Percentiles rank a stretch among this genome's conserved stretches.
Evolutionary conservation across 2,797 vertebrate genomes (phyloP).

Genomic region (Artibeus jamaicensis): DNA sequence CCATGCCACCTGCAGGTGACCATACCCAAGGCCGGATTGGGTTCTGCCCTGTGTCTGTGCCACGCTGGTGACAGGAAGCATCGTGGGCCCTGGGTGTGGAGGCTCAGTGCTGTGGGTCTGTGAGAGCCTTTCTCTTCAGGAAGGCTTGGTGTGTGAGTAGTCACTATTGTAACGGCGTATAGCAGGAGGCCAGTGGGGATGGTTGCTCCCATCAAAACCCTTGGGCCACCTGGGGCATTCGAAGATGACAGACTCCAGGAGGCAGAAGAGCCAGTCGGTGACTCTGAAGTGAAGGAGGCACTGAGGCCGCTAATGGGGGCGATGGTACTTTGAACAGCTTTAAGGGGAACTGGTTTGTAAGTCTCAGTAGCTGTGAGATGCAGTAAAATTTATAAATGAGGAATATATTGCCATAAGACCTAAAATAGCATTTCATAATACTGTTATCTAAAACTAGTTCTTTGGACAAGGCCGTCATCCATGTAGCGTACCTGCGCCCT

Average conservation of each 20-base stretch:
- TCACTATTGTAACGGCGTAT: not conserved
- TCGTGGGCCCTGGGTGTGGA: not conserved
- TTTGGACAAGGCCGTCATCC: not conserved
- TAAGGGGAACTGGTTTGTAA: not conserved
- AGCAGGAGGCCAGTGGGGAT: not conserved
- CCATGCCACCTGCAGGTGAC: not conserved
- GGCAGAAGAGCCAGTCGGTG: not conserved
- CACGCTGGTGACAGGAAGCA: not conserved
- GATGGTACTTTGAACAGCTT: not conserved
- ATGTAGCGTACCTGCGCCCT: rapidly evolving
- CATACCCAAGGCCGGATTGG: not conserved
- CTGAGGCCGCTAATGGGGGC: not conserved
- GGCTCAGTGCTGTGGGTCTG: not conserved
- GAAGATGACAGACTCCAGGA: not conserved
- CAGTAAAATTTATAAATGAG: not conserved
- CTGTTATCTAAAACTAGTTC: no score
- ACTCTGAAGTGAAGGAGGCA: not conserved
- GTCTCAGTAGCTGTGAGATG: not conserved
- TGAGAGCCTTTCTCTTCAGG: not conserved
- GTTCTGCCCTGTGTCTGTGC: not conserved
- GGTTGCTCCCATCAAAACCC: not conserved
- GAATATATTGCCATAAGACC: not conserved
- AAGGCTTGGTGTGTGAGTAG: not conserved
- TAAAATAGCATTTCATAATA: not conserved
- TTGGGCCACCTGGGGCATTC: not conserved